Percentiles rank a stretch among this genome's conserved stretches.
phyloP scores from a whole-genome alignment of 2,113 vertebrate genomes.

The Maccullochella peelii region DNA sequence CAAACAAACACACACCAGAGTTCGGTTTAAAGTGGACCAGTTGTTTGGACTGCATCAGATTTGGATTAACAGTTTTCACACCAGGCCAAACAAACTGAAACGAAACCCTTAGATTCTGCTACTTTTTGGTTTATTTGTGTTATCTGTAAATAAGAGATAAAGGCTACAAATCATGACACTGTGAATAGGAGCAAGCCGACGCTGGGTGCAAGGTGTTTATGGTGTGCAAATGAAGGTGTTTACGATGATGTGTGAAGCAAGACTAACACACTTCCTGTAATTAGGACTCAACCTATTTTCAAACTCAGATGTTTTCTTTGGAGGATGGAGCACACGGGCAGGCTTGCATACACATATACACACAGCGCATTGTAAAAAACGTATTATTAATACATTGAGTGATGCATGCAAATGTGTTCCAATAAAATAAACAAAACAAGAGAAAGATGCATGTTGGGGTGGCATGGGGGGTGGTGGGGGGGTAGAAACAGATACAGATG shows the following conservation, averaged over 20 bases:
- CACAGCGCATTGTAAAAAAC: constrained; percentile 23
- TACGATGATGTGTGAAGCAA: constrained; percentile 6
- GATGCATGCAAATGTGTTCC: constrained; percentile 69
- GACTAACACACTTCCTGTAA: constrained; percentile 51
- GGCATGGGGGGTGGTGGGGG: not conserved
- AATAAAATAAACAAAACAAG: constrained; percentile 61
- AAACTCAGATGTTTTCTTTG: constrained; percentile 24
- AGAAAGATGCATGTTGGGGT: constrained; percentile 15
- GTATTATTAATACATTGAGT: constrained; percentile 40
- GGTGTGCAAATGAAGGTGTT: constrained; percentile 31
- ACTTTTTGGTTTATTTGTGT: not conserved
- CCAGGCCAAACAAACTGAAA: not conserved
- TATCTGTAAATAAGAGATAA: constrained; percentile 23
- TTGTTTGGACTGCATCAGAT: too few relatives aligned
- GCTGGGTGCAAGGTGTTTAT: constrained; percentile 17
- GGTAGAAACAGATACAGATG: constrained; percentile 18
- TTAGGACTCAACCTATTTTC: constrained; percentile 61
- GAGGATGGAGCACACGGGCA: not conserved
- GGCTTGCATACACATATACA: not conserved
- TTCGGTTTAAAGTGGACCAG: too few relatives aligned
- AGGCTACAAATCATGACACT: constrained; percentile 2
- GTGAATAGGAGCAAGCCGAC: not conserved
- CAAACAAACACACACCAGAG: too few relatives aligned
- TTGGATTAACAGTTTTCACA: not conserved
- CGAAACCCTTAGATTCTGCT: not conserved